phyloP scores from a whole-genome alignment of 1,140 invertebrate species.

The Drosophila jambulina region DNA sequence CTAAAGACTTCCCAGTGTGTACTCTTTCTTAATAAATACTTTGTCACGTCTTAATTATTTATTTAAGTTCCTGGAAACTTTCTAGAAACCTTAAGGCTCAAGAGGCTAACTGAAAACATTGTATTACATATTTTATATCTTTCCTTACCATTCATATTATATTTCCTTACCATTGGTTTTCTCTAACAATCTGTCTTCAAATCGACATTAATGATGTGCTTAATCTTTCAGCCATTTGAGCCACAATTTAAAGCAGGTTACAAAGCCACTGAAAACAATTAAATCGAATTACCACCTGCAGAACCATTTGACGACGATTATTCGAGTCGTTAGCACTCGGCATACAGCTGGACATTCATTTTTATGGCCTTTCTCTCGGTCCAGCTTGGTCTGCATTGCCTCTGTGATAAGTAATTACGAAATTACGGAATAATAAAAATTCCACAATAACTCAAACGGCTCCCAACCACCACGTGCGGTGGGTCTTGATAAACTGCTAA shows the following conservation, averaged over 20 bases:
- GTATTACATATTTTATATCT: not conserved
- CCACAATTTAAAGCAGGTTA: slow-evolving; percentile 28
- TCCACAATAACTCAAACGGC: slow-evolving; percentile 45
- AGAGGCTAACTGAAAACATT: no score
- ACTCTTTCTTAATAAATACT: not conserved
- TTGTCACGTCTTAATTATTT: no score
- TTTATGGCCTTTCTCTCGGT: slow-evolving; percentile 52
- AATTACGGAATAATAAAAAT: slow-evolving; percentile 63
- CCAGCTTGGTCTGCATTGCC: slow-evolving; percentile 30
- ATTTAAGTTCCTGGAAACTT: no score
- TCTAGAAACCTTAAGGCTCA: no score
- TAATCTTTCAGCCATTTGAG: not conserved
- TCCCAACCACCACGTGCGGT: slow-evolving; percentile 50
- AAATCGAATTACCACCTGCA: slow-evolving; percentile 65
- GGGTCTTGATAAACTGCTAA: slow-evolving; percentile 50
- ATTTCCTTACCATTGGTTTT: not conserved
- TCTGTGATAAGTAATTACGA: slow-evolving; percentile 58
- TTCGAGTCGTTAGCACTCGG: slow-evolving; percentile 20
- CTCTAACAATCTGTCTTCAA: not conserved
- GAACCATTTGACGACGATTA: slow-evolving; percentile 20
- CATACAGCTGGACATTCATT: slow-evolving; percentile 47
- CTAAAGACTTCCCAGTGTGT: not conserved
- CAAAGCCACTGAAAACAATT: slow-evolving; percentile 42
- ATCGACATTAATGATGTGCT: not conserved
- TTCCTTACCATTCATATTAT: not conserved